Base-by-base conservation (phyloP, 2,113 vertebrate species). In the Gorsachius goisagi region DNA sequence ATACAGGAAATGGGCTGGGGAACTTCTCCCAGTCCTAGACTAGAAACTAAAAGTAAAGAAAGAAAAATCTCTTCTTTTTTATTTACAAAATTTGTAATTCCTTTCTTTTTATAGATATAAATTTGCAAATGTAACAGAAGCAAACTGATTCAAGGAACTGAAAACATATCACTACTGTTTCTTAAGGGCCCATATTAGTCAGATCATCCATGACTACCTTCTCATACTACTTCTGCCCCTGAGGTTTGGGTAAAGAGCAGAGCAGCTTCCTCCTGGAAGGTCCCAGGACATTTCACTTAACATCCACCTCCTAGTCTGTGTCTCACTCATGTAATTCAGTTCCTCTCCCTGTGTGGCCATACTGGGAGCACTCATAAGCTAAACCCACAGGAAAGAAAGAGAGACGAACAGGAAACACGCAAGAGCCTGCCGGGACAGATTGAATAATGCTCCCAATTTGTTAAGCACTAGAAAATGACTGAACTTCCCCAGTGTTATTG, bases 321-420 rank as follows among this genome's bases (percentile, higher is more conserved):
- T 89, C 45, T 92, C 73, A 73, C 66, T 96, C 59, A 87, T 26
- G 45, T 94, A 90, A 79, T 96, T 94, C 83, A 92, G 53, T 77
- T 89, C 84, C 26, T 87, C 90, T 96, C 86, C 74, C 69, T 97
- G 94, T 96, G 94, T 95, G 94, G 96, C 91, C 94, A 75, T 71
- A 66, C 58, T 55, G 71, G 69, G 49, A 95, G 80, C 73, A 64
- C 45, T 85, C 74, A 80, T 26, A 82, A 95, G n/a, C 50, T 92
- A 92, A 95, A 94, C 73, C 62, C 87, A 95, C 83, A 93, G 94
- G 87, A 93, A 97, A 92, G 86, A 90, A 94, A 90, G 4, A 93
- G 89, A 78, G 73, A 75, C 85, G 94, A 95, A 96, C 62, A 95
- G 73, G 84, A 96, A 95, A 77, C 2, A 0, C 3, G 3, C 58